A percentile compares a stretch with the other conserved stretches of the same genome.
These are phyloP conservation scores for Aegithalos caudatus DNA, from an alignment of 2,113 vertebrate species.

Conservation along the genomic window DNA sequence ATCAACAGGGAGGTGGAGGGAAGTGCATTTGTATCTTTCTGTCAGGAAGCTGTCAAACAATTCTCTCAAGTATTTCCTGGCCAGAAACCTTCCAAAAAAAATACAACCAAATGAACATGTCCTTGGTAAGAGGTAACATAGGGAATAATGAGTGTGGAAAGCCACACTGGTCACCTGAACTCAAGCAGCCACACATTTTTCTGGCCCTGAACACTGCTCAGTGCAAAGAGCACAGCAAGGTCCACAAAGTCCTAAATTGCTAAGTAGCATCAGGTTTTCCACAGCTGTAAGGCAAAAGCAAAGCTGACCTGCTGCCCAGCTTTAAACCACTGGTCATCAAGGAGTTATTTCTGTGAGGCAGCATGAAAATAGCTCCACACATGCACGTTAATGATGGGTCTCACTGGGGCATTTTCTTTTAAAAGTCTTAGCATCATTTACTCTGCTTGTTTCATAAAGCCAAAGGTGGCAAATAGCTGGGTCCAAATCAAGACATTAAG, in stretches of 20 bases:
- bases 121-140: neutral
- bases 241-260: neutral
- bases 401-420: neutral
- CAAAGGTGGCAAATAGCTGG: neutral
- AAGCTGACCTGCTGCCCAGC: neutral
- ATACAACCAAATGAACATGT: neutral
- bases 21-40: neutral
- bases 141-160: neutral
- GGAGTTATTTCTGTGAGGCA: neutral
- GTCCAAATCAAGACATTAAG: neutral
- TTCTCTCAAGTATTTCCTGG: constrained; percentile 22
- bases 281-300: neutral
- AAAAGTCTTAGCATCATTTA: neutral
- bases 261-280: neutral
- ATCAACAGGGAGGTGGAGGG: neutral
- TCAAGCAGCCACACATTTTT: neutral
- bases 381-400: neutral
- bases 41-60: constrained; percentile 17
- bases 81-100: neutral
- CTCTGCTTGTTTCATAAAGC: neutral
- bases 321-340: neutral
- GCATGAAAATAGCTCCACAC: neutral
- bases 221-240: neutral
- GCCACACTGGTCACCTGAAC: neutral
- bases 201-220: neutral